Evolutionary conservation across 2,113 vertebrate species (phyloP).

Genomic region (Ariopsis seemanni): DNA sequence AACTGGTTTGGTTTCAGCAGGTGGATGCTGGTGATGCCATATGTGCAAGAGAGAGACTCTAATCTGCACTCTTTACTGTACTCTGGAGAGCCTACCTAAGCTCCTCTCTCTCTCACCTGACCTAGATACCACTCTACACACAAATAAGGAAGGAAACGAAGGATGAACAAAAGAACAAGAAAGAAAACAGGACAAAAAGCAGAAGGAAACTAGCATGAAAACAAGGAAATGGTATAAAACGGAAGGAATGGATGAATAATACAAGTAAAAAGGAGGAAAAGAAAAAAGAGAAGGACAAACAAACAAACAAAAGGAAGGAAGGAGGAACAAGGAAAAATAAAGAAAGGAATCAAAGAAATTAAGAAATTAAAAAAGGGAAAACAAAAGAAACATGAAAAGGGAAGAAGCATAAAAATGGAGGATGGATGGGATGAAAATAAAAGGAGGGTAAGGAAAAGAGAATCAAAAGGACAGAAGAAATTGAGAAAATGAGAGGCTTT

Average conservation of each 20-base stretch:
- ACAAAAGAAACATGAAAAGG: neutral
- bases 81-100: constrained; percentile 36
- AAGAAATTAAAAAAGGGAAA: neutral
- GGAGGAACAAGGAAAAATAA: neutral
- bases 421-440: neutral
- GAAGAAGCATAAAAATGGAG: neutral
- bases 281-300: neutral
- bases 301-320: too few relatives aligned
- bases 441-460: neutral
- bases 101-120: neutral
- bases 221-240: too few relatives aligned
- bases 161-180: neutral
- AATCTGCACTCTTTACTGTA: constrained; percentile 39
- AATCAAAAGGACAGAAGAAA: neutral
- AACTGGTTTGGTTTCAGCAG: constrained; percentile 7
- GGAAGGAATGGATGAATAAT: neutral
- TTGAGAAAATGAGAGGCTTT: too few relatives aligned
- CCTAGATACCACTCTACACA: constrained; percentile 5
- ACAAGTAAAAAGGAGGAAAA: neutral
- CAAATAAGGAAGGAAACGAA: neutral
- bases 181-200: neutral
- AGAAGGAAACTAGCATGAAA: neutral
- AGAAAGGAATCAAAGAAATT: neutral
- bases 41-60: neutral
- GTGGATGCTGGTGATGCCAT: constrained; percentile 4